Evolutionary conservation across 2,113 vertebrate species (phyloP).

Genomic region (Perca flavescens): DNA sequence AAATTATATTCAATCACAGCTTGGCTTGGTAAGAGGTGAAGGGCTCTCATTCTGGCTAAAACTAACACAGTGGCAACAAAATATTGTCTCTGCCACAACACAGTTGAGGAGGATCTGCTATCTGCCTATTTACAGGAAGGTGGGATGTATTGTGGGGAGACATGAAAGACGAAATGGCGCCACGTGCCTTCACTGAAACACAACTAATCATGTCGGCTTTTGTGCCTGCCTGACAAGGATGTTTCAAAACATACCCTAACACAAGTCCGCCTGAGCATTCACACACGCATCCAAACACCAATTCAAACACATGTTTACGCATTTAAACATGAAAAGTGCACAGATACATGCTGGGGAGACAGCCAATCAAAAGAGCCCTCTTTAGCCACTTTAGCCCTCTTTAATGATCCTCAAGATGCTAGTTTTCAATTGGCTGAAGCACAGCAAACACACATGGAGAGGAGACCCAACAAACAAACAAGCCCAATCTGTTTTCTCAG

Average conservation of each 20-base stretch:
- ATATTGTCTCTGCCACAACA: slow-evolving; percentile 55
- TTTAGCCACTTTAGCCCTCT: slow-evolving; percentile 57
- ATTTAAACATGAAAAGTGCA: slow-evolving; percentile 36
- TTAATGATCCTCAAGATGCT: slow-evolving; percentile 76
- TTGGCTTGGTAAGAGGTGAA: slow-evolving; percentile 35
- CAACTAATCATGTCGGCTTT: slow-evolving; percentile 62
- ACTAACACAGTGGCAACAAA: slow-evolving; percentile 33
- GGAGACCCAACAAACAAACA: slow-evolving; percentile 73
- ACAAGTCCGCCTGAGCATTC: slow-evolving; percentile 10
- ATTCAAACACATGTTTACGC: slow-evolving; percentile 50
- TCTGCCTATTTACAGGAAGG: slow-evolving; percentile 58
- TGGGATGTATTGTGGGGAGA: slow-evolving; percentile 54
- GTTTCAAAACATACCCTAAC: slow-evolving; percentile 49
- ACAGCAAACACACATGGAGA: slow-evolving; percentile 76
- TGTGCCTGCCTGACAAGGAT: slow-evolving; percentile 53
- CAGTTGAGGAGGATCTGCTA: slow-evolving; percentile 42
- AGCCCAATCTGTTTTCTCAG: slow-evolving; percentile 80
- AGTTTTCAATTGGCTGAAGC: slow-evolving; percentile 76
- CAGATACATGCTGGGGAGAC: slow-evolving; percentile 8
- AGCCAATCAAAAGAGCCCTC: slow-evolving; percentile 64
- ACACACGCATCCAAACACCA: slow-evolving; percentile 24
- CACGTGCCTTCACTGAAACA: slow-evolving; percentile 61
- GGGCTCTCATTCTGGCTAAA: slow-evolving; percentile 34
- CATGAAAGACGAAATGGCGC: slow-evolving; percentile 59
- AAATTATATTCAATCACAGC: slow-evolving; percentile 62